A percentile compares a stretch with the other conserved stretches of the same genome.
Conservation (phyloP, 1,140 invertebrate genomes). For the Zaprionus capensis region DNA sequence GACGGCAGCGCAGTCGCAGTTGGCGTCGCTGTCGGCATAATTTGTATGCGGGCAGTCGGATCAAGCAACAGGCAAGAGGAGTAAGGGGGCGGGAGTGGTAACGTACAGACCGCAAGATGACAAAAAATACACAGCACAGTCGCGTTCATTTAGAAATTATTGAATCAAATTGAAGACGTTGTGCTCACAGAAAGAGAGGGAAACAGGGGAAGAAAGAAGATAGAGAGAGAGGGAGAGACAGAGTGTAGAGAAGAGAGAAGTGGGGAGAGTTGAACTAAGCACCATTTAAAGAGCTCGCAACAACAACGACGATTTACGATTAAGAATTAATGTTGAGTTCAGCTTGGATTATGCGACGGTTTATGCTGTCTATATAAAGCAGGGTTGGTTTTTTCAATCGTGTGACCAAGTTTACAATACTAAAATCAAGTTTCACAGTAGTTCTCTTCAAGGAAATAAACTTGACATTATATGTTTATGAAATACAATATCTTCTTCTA, state of each 20-base stretch:
- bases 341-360: constrained; percentile 18
- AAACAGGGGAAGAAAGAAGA: constrained; percentile 4
- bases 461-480: not conserved
- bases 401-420: not conserved
- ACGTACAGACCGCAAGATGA: constrained; percentile 60
- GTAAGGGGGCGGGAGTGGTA: constrained; percentile 8
- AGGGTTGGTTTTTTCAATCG: constrained; percentile 3
- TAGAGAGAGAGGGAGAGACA: not conserved
- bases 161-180: constrained; percentile 71
- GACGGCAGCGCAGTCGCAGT: constrained; percentile 24
- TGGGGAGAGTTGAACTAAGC: constrained; percentile 21
- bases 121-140: constrained; percentile 33
- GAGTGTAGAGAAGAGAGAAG: too few species aligned
- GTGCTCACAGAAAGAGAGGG: not conserved
- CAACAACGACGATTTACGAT: constrained; percentile 31
- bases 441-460: not conserved
- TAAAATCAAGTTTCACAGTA: not conserved
- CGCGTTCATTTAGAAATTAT: constrained; percentile 61
- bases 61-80: constrained; percentile 11
- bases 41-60: constrained; percentile 69
- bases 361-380: not conserved
- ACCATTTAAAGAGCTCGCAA: constrained; percentile 34
- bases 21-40: constrained; percentile 35
- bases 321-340: constrained; percentile 44
- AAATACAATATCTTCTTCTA: not conserved